These are phyloP conservation scores for Tragopan temminckii DNA, from an alignment of 2,797 vertebrate genomes.

Conservation along the genomic window DNA sequence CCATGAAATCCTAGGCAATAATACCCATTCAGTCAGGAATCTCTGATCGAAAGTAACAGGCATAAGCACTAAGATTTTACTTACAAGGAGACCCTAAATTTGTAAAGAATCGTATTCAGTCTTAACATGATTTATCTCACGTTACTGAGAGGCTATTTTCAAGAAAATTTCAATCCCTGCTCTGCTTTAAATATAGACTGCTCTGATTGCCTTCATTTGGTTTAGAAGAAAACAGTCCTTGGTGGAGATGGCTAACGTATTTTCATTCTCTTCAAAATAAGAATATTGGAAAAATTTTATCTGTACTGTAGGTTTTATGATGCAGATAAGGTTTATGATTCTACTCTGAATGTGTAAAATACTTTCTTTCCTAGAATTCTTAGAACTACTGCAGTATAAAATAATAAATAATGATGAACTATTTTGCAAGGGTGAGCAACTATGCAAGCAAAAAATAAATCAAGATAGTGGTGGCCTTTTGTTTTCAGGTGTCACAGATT, in stretches of 20 bases:
- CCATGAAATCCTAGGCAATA: background rate
- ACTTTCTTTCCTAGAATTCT: background rate
- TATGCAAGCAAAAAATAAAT: background rate
- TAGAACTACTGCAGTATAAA: background rate
- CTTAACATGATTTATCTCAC: background rate
- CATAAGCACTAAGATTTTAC: background rate
- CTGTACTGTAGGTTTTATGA: background rate
- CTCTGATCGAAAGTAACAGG: background rate
- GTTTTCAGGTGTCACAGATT: background rate
- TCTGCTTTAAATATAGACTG: background rate
- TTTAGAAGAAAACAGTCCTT: background rate
- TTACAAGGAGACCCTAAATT: background rate
- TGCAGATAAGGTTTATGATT: background rate
- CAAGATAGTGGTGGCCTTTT: background rate
- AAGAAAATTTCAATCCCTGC: background rate
- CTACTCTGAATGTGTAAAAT: background rate
- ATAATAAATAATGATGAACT: background rate
- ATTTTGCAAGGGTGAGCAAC: background rate
- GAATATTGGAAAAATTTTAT: background rate
- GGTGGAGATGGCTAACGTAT: background rate
- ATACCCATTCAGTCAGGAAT: background rate
- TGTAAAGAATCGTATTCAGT: background rate
- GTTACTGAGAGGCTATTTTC: background rate
- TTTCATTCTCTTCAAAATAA: background rate
- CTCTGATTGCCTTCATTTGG: background rate